Percentiles rank a stretch among this genome's conserved stretches.
Evolutionary conservation across 1,140 invertebrate genomes (phyloP).

Genomic region (Calliopsis andreniformis): DNA sequence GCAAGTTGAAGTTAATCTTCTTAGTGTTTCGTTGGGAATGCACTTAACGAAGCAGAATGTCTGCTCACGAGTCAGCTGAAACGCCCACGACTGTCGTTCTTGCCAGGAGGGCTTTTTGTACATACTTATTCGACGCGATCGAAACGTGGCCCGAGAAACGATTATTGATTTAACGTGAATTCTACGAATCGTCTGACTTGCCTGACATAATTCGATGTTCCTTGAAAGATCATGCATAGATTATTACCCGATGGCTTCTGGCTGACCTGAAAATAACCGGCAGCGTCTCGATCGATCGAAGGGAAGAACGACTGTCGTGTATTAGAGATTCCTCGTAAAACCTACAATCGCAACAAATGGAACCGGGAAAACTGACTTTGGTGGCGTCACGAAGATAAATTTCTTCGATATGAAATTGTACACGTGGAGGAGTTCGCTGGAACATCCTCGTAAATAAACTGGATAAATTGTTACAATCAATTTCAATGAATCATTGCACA

Average conservation of each 20-base stretch:
- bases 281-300: slow-evolving; percentile 35
- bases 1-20: background rate
- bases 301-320: slow-evolving; percentile 31
- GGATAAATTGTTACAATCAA: slow-evolving; percentile 1
- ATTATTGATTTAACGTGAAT: too few relatives aligned
- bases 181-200: background rate
- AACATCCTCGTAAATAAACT: background rate
- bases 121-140: background rate
- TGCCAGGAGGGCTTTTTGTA: background rate
- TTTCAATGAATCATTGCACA: background rate
- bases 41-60: background rate
- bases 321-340: slow-evolving; percentile 28
- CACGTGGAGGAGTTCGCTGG: background rate
- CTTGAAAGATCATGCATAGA: background rate
- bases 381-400: background rate
- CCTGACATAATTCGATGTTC: background rate
- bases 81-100: background rate
- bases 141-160: background rate
- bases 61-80: slow-evolving; percentile 3
- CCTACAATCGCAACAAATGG: slow-evolving; percentile 3
- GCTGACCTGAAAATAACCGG: slow-evolving; percentile 37
- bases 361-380: slow-evolving; percentile 35
- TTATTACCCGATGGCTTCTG: slow-evolving; percentile 1
- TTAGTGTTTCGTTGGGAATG: background rate
- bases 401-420: background rate